These are phyloP conservation scores for Crematogaster levior DNA, from an alignment of 2,888 invertebrate genomes.

Conservation along the genomic window DNA sequence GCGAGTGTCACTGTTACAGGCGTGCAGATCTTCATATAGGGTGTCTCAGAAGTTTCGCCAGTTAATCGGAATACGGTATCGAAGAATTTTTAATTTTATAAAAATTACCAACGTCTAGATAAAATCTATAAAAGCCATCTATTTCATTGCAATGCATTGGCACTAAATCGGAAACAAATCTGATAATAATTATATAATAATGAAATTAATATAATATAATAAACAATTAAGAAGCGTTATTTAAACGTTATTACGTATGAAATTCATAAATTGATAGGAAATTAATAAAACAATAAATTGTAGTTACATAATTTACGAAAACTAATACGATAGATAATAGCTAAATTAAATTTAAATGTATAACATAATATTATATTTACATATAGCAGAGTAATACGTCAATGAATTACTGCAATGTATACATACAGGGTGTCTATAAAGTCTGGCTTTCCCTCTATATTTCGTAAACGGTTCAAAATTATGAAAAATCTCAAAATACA, in stretches of 20 bases:
- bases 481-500: too few relatives aligned
- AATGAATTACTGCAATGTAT: background rate
- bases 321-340: background rate
- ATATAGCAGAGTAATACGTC: background rate
- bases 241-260: background rate
- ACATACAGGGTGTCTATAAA: too few relatives aligned
- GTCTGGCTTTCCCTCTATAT: too few relatives aligned
- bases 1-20: slow-evolving; percentile 38
- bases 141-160: background rate
- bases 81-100: background rate
- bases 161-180: background rate
- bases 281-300: slow-evolving; percentile 26
- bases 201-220: background rate
- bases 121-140: background rate
- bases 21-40: slow-evolving; percentile 15
- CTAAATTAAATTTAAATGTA: slow-evolving; percentile 14
- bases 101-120: background rate
- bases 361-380: background rate
- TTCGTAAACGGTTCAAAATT: too few relatives aligned
- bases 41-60: slow-evolving; percentile 22
- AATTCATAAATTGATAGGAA: slow-evolving; percentile 16
- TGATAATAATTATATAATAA: background rate
- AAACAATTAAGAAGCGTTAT: background rate
- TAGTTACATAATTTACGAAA: slow-evolving; percentile 1
- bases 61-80: background rate